Percentiles rank a stretch among this genome's conserved stretches.
Conservation (phyloP, 2,888 invertebrate genomes). For the Stenoptilia bipunctidactyla region DNA sequence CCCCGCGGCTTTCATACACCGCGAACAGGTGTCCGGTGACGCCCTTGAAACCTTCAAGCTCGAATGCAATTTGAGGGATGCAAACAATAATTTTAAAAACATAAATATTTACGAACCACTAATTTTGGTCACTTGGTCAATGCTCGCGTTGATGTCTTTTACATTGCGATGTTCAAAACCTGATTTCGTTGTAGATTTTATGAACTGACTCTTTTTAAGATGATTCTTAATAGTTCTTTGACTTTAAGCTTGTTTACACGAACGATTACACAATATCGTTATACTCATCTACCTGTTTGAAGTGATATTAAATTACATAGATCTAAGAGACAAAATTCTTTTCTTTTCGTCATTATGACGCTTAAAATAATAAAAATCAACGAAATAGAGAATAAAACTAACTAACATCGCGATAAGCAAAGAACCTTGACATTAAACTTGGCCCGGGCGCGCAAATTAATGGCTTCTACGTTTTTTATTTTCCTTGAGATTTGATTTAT, state of each 20-base stretch:
- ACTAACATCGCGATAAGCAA: conserved; percentile 65
- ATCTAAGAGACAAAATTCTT: conserved; percentile 25
- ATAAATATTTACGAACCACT: too few relatives aligned
- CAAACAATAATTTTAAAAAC: too few relatives aligned
- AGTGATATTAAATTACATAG: background rate
- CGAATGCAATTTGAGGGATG: too few relatives aligned
- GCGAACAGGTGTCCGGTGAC: conserved; percentile 66
- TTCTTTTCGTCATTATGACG: conserved; percentile 36
- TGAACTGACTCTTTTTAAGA: too few relatives aligned
- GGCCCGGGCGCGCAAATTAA: conserved; percentile 69
- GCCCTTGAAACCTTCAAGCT: conserved; percentile 59
- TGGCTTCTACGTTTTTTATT: conserved; percentile 71
- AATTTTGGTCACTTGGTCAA: background rate
- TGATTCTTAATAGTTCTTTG: background rate
- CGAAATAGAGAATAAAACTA: conserved; percentile 56
- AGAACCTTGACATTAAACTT: conserved; percentile 71
- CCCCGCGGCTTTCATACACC: conserved; percentile 53
- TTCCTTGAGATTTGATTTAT: conserved; percentile 71
- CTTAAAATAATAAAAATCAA: conserved; percentile 50
- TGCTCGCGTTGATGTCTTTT: background rate
- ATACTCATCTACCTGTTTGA: background rate
- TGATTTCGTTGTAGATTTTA: too few relatives aligned
- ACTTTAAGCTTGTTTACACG: background rate
- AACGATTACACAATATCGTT: background rate
- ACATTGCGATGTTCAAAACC: background rate